Conservation (phyloP, 1,140 invertebrate species). For the Calliopsis andreniformis region DNA sequence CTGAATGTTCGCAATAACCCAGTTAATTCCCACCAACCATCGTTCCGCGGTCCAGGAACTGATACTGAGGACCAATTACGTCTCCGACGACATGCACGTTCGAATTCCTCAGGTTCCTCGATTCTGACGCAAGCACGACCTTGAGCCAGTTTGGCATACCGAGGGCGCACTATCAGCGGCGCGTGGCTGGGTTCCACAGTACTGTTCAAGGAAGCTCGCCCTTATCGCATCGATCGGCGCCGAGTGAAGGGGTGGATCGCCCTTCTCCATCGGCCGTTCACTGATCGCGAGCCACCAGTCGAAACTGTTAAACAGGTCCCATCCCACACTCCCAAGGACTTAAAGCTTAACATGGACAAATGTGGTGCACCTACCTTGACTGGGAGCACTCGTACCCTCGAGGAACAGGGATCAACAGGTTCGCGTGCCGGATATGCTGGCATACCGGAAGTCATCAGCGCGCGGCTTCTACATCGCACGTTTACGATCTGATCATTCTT, state of each 20-base stretch:
- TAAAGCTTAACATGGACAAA: background rate
- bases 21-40: background rate
- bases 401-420: constrained; percentile 72
- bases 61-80: constrained; percentile 41
- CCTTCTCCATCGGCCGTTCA: background rate
- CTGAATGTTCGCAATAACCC: background rate
- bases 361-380: constrained; percentile 31
- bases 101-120: constrained; percentile 46
- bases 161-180: constrained; percentile 27
- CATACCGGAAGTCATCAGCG: constrained; percentile 76
- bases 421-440: constrained; percentile 75
- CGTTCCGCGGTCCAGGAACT: constrained; percentile 13
- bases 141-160: constrained; percentile 47
- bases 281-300: constrained; percentile 17
- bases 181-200: background rate
- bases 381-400: constrained; percentile 40
- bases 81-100: constrained; percentile 29
- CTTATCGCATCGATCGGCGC: constrained; percentile 41
- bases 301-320: constrained; percentile 26
- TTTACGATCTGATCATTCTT: constrained; percentile 40
- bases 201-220: constrained; percentile 31
- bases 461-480: constrained; percentile 18
- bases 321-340: background rate
- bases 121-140: constrained; percentile 51
- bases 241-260: background rate